Conservation (phyloP, 2,888 invertebrate genomes). For the Ceriagrion tenellum region DNA sequence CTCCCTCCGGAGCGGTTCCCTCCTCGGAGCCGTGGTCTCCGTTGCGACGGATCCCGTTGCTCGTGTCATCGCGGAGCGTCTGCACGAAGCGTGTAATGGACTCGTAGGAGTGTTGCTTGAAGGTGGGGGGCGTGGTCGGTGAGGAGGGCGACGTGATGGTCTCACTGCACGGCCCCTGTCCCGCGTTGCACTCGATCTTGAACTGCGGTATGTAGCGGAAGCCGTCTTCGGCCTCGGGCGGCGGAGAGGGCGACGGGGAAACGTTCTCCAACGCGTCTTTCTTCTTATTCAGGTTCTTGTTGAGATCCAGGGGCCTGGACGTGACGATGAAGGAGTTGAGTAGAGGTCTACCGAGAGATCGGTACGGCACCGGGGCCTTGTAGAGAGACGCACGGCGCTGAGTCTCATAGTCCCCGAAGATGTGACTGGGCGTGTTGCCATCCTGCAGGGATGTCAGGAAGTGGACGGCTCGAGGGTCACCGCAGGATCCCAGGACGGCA, state of each 20-base stretch:
- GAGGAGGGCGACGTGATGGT: conserved; percentile 71
- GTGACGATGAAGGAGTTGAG: conserved; percentile 71
- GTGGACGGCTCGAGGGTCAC: background rate
- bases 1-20: conserved; percentile 69
- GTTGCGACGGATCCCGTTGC: conserved; percentile 71
- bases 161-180: conserved; percentile 70
- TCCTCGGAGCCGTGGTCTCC: conserved; percentile 78
- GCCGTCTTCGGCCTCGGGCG: background rate
- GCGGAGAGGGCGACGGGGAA: background rate
- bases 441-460: conserved; percentile 4
- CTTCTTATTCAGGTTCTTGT: conserved; percentile 76
- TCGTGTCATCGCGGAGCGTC: conserved; percentile 79
- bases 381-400: conserved; percentile 69
- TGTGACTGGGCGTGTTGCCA: background rate
- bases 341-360: conserved; percentile 68
- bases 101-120: conserved; percentile 78
- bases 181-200: conserved; percentile 71
- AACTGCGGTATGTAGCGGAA: conserved; percentile 68
- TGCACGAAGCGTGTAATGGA: conserved; percentile 82
- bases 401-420: background rate
- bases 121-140: conserved; percentile 76
- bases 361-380: conserved; percentile 70
- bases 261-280: conserved; percentile 71
- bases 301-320: conserved; percentile 72
- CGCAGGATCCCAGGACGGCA: background rate